Conservation (phyloP, 2,888 invertebrate species). For the Eustalomyia histrio region DNA sequence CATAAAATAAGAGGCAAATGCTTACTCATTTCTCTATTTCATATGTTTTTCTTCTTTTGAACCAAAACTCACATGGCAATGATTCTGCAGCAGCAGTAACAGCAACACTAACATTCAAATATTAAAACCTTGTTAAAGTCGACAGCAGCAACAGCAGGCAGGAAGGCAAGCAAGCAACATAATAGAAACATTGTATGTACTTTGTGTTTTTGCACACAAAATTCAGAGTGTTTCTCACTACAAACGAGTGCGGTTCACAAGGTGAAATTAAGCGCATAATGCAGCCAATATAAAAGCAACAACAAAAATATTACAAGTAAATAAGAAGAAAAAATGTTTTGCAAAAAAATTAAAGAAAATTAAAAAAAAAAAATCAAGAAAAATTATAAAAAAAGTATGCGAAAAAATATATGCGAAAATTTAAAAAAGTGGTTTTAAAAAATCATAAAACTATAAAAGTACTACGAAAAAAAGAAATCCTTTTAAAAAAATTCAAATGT, state of each 20-base stretch:
- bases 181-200: slow-evolving; percentile 41
- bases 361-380: slow-evolving; percentile 6
- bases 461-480: not conserved
- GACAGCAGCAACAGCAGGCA: slow-evolving; percentile 41
- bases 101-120: slow-evolving; percentile 27
- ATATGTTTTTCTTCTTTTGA: not conserved
- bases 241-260: slow-evolving; percentile 68
- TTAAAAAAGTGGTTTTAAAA: not conserved
- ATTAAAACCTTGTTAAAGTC: slow-evolving; percentile 46
- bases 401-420: not conserved
- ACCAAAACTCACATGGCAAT: slow-evolving; percentile 50
- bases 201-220: slow-evolving; percentile 34
- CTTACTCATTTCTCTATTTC: not conserved
- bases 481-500: not conserved
- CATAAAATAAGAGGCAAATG: slow-evolving; percentile 3
- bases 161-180: slow-evolving; percentile 29
- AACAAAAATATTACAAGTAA: slow-evolving; percentile 43
- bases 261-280: slow-evolving; percentile 58
- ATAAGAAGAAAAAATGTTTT: slow-evolving; percentile 13
- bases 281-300: slow-evolving; percentile 46
- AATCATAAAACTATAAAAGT: not conserved
- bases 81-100: slow-evolving; percentile 46
- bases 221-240: slow-evolving; percentile 68
- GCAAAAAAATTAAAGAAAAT: not conserved
- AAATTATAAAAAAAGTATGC: not conserved